phyloP scores from a whole-genome alignment of 2,888 invertebrate genomes.

The Leucoma salicis region DNA sequence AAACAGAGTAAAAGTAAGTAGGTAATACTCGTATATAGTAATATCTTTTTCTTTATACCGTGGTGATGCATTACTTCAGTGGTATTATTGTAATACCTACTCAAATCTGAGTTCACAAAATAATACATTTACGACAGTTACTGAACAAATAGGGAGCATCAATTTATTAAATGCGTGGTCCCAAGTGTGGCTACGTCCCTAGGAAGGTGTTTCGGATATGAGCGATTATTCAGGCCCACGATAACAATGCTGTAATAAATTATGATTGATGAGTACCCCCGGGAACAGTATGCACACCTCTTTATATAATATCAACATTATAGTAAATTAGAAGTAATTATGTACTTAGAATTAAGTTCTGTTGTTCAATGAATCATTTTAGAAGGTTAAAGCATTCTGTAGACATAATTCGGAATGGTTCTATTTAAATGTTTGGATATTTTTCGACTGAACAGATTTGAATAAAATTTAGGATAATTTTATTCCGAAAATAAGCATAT shows the following conservation, averaged over 20 bases:
- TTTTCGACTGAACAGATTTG: no score
- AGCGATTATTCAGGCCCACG: conserved; percentile 72
- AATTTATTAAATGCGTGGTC: conserved; percentile 31
- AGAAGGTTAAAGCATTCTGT: no score
- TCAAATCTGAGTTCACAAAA: conserved; percentile 10
- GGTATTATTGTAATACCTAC: neutral
- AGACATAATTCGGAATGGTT: no score
- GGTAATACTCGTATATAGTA: no score
- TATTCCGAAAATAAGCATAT: no score
- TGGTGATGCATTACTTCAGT: no score
- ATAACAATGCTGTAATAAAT: conserved; percentile 78
- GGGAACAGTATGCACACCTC: conserved; percentile 50
- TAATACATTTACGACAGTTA: conserved; percentile 21
- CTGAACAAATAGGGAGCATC: conserved; percentile 27
- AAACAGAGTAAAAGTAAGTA: no score
- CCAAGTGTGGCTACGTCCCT: conserved; percentile 48
- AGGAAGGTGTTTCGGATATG: conserved; percentile 77
- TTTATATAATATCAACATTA: conserved; percentile 54
- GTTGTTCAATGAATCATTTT: no score
- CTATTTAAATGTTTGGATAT: no score
- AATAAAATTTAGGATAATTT: no score
- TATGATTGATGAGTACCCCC: conserved; percentile 74
- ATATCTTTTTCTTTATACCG: no score
- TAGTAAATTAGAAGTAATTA: conserved; percentile 13
- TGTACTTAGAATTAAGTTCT: no score